phyloP scores from a whole-genome alignment of 2,113 vertebrate genomes.

The Ibidorhyncha struthersii region DNA sequence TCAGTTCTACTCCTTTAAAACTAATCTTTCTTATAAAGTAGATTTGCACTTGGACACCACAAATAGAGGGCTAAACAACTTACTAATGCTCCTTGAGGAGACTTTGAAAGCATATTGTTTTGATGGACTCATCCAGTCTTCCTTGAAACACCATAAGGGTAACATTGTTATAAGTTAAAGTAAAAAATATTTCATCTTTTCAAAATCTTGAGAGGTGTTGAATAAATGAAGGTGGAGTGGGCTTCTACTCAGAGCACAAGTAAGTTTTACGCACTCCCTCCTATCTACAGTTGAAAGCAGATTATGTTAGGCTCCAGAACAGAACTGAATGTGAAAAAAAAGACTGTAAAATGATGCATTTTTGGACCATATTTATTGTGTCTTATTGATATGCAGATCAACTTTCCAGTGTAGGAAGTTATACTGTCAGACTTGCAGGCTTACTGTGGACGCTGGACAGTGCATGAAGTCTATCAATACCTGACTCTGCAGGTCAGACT shows the following conservation, averaged over 20 bases:
- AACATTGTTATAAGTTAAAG: neutral
- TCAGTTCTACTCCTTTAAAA: neutral
- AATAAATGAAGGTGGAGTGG: conserved; percentile 35
- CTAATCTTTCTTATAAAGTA: neutral
- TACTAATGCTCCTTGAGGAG: neutral
- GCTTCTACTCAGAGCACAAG: neutral
- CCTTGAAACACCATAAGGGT: neutral
- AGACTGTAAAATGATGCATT: neutral
- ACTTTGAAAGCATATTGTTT: neutral
- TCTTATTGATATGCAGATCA: neutral
- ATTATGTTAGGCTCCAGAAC: neutral
- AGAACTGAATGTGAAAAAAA: neutral
- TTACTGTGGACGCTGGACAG: neutral
- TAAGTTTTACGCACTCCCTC: conserved; percentile 14
- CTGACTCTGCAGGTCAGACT: neutral
- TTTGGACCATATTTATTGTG: neutral
- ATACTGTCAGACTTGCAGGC: neutral
- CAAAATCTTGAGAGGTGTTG: conserved; percentile 34
- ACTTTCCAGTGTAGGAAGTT: neutral
- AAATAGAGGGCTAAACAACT: neutral
- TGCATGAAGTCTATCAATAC: neutral
- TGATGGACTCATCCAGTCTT: neutral
- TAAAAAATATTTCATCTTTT: conserved; percentile 7
- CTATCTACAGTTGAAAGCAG: neutral
- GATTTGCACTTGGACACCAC: neutral